Evolutionary conservation across 2,113 vertebrate species (phyloP), one percentile per base, ranked within the genome.

Genomic region (Atrichornis clamosus): DNA sequence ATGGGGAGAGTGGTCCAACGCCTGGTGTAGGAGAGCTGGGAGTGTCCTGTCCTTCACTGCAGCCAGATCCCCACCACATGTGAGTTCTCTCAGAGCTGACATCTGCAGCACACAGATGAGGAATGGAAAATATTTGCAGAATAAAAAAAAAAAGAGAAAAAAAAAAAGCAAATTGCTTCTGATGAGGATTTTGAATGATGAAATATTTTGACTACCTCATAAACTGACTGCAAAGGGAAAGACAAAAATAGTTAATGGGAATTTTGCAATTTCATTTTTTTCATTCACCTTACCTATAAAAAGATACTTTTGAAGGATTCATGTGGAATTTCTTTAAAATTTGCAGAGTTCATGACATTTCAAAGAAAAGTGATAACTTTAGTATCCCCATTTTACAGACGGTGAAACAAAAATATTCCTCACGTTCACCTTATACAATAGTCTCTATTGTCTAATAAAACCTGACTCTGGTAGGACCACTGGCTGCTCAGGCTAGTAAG

Each of bases 31-130:
- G 67, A 86, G 23, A 22, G 75, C 76, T 81, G 64, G 76, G 84
- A 95, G 58, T 65, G 73, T 88, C 75, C 68, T 59, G 76, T 84
- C 85, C 79, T 77, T 86, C 80, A 17, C 76, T 72, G 56, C 4
- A 7, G 82, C 72, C 90, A 88, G 79, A 94, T 72, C 91, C 44
- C 28, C 21, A 11, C 92, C 95, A 86, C 73, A 72, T 89, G 90
- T 84, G 77, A 23, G 22, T 9, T 84, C 0, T 5, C 64, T 72
- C 26, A 53, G 67, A 78, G 73, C 76, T 81, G 76, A 96, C 94
- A 95, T 96, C 86, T 97, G 96, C 86, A 92, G 77, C 52, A 60
- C 86, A 95, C 39, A 63, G 80, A 76, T 37, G 56, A 87, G 58
- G 27, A 94, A 60, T 28, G 73, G 69, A 89, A 93, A 94, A 56